Percentiles rank a stretch among this genome's conserved stretches.
phyloP scores from a whole-genome alignment of 2,888 invertebrate species.

The Apoda limacodes region DNA sequence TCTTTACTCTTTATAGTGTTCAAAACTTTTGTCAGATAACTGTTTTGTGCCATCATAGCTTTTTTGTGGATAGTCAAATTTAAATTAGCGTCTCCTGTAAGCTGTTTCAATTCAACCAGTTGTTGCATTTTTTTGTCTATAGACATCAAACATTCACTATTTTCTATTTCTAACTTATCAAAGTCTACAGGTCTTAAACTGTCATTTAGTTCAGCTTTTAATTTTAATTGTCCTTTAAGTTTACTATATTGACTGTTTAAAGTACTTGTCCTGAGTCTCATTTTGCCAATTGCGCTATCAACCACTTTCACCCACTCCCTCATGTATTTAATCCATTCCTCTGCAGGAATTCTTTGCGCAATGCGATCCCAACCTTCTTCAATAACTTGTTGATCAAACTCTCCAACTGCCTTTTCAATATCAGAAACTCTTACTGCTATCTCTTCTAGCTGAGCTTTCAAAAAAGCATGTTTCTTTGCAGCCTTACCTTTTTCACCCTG shows the following conservation, averaged over 20 bases:
- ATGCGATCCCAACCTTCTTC: conserved; percentile 65
- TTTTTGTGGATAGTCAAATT: conserved; percentile 68
- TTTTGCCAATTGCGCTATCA: conserved; percentile 67
- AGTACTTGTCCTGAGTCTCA: conserved; percentile 68
- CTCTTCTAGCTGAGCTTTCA: conserved; percentile 69
- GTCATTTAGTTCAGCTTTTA: conserved; percentile 70
- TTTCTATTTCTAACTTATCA: conserved; percentile 73
- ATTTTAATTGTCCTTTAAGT: conserved; percentile 61
- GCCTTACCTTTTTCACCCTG: conserved; percentile 35
- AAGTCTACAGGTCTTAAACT: conserved; percentile 72
- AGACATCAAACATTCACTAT: conserved; percentile 52
- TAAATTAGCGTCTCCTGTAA: conserved; percentile 70
- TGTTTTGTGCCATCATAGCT: conserved; percentile 61
- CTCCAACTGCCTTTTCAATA: conserved; percentile 49
- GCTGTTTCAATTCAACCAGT: conserved; percentile 66
- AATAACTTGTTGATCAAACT: conserved; percentile 65
- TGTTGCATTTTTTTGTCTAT: conserved; percentile 68
- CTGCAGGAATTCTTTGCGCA: conserved; percentile 73
- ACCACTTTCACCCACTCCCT: conserved; percentile 70
- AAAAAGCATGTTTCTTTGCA: conserved; percentile 41
- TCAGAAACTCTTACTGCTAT: conserved; percentile 60
- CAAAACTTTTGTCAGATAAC: conserved; percentile 45
- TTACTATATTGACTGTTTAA: conserved; percentile 64
- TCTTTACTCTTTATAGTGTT: conserved; percentile 47
- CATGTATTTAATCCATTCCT: conserved; percentile 70